These are phyloP conservation scores for Proisotoma minuta DNA, from an alignment of 2,888 invertebrate genomes.

Conservation along the genomic window DNA sequence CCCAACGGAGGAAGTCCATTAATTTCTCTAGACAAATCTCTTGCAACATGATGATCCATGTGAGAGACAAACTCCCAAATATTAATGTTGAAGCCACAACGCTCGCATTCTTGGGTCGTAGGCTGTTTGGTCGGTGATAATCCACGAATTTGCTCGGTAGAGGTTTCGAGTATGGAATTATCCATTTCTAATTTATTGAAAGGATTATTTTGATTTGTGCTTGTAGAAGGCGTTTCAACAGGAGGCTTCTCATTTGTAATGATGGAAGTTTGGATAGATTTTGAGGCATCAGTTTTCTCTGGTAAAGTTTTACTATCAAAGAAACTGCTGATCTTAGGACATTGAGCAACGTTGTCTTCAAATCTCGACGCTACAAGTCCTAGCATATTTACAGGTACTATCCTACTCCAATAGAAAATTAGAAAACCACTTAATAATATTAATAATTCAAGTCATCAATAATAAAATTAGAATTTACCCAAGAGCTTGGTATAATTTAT, in stretches of 20 bases:
- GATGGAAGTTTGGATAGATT: not conserved
- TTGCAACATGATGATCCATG: slow-evolving; percentile 78
- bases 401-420: slow-evolving; percentile 48
- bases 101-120: slow-evolving; percentile 56
- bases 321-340: slow-evolving; percentile 34
- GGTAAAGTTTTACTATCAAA: slow-evolving; percentile 18
- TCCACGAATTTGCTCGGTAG: not conserved
- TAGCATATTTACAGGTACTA: slow-evolving; percentile 49
- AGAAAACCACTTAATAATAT: not conserved
- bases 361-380: slow-evolving; percentile 52
- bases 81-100: slow-evolving; percentile 64
- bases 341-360: slow-evolving; percentile 34
- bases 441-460: not conserved
- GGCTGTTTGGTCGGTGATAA: not conserved
- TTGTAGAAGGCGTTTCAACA: not conserved
- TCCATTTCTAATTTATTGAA: too few relatives aligned
- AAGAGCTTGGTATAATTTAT: slow-evolving; percentile 53
- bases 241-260: not conserved
- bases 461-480: slow-evolving; percentile 25
- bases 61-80: slow-evolving; percentile 66
- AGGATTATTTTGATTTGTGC: not conserved
- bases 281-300: not conserved
- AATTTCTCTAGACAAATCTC: slow-evolving; percentile 65
- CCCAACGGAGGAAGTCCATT: slow-evolving; percentile 51
- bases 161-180: not conserved